Evolutionary conservation across 2,797 vertebrate genomes (phyloP).

Genomic region (Chaunax sp.): DNA sequence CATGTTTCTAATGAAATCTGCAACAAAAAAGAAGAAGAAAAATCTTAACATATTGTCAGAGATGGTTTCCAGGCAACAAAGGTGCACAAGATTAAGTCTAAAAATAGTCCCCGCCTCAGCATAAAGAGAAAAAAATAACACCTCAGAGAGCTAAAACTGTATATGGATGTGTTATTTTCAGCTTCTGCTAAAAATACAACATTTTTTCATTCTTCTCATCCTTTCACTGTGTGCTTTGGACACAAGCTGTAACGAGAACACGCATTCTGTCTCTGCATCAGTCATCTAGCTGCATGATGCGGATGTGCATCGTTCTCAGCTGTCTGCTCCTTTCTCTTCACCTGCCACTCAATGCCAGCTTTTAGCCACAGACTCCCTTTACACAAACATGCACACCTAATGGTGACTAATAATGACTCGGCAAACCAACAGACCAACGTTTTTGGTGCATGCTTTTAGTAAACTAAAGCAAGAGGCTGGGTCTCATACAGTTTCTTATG

Average conservation of each 20-base stretch:
- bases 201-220: slow-evolving; percentile 18
- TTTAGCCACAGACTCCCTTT: slow-evolving; percentile 11
- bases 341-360: slow-evolving; percentile 61
- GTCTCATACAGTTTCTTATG: slow-evolving; percentile 14
- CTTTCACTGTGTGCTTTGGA: slow-evolving; percentile 39
- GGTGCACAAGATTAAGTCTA: slow-evolving; percentile 63
- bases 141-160: slow-evolving; percentile 57
- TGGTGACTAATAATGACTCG: slow-evolving; percentile 53
- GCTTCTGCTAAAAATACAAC: slow-evolving; percentile 58
- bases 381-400: slow-evolving; percentile 43
- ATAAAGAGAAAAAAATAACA: slow-evolving; percentile 59
- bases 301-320: slow-evolving; percentile 52
- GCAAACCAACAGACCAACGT: slow-evolving; percentile 11
- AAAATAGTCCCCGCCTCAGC: slow-evolving; percentile 66
- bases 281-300: slow-evolving; percentile 35
- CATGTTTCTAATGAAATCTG: slow-evolving; percentile 47
- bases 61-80: slow-evolving; percentile 79
- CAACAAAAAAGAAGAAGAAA: slow-evolving; percentile 18
- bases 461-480: too few species aligned
- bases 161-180: slow-evolving; percentile 56
- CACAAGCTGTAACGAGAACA: slow-evolving; percentile 44
- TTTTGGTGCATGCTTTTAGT: too few species aligned
- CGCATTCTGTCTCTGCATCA: slow-evolving; percentile 48
- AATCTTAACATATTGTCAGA: slow-evolving; percentile 35
- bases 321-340: slow-evolving; percentile 56